Evolutionary conservation across 2,113 vertebrate genomes (phyloP), one percentile per base, ranked within the genome.

Genomic region (Mystacornis crossleyi): DNA sequence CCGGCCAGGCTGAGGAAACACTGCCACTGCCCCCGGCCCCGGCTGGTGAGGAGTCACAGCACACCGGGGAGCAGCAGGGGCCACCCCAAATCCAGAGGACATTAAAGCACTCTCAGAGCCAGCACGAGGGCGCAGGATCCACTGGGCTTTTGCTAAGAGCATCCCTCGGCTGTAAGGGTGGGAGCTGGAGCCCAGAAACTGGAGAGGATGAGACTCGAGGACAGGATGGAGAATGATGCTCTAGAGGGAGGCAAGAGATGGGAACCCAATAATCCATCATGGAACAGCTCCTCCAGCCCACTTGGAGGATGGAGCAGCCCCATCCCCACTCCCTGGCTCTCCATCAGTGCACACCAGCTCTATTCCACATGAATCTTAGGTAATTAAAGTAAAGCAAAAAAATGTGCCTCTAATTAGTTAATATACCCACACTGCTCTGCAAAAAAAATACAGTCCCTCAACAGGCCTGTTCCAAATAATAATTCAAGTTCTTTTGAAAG

Each of bases 391-490:
- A 48, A 47, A 89, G 53, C 7, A 55, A 60, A 93, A 81, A 77
- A 58, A 64, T 31, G 65, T n/a, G 33, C 45, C 57, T 82, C 81
- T 53, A 50, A 90, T 89, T 50, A 91, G 89, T 93, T 96, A 96
- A 97, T 62, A 74, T 75, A 71, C 42, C 75, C 88, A 74, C 62
- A 58, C 33, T 38, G 36, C 74, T 80, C 71, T 13, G 23, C 7
- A 73, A 75, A 58, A 82, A 88, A 81, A 40, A 87, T 16, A 6
- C 36, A 81, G 65, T 93, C 81, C 86, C 95, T 96, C 86, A 92
- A 90, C 81, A 96, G 91, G 74, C 86, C 78, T 95, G 94, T 69
- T 96, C 96, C 95, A 89, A 96, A 97, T 95, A 96, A 96, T 96
- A 97, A 94, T 91, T 96, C 95, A 92, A 83, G 86, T 91, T 97